phyloP scores from a whole-genome alignment of 2,113 vertebrate species.

The Mesitornis unicolor region DNA sequence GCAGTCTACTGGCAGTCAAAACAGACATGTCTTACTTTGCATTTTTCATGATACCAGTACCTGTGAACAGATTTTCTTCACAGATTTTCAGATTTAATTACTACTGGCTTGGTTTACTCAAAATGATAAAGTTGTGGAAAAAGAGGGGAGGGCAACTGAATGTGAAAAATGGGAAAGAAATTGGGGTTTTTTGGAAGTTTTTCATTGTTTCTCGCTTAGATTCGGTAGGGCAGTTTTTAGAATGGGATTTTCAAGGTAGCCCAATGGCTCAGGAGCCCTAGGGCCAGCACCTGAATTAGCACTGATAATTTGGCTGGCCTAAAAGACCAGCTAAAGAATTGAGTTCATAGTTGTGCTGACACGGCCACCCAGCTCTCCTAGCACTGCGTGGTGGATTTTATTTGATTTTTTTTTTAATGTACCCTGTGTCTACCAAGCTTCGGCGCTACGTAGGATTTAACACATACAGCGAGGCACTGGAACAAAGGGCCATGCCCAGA shows the following conservation, averaged over 20 bases:
- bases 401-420: background rate
- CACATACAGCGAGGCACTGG: slow-evolving; percentile 27
- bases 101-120: slow-evolving; percentile 20
- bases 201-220: background rate
- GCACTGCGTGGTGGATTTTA: background rate
- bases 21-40: slow-evolving; percentile 57
- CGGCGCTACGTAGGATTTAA: slow-evolving; percentile 37
- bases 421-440: background rate
- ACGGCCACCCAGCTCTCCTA: background rate
- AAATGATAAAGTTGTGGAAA: background rate
- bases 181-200: background rate
- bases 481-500: slow-evolving; percentile 58
- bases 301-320: too few species aligned
- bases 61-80: slow-evolving; percentile 59
- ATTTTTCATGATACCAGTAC: slow-evolving; percentile 55
- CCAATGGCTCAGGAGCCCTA: background rate
- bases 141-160: background rate
- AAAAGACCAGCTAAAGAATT: background rate
- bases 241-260: background rate
- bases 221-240: background rate
- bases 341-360: background rate
- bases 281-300: too few species aligned
- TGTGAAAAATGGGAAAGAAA: background rate
- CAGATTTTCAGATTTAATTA: slow-evolving; percentile 61
- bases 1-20: slow-evolving; percentile 59